Evolutionary conservation across 2,113 vertebrate species (phyloP), one percentile per base, ranked within the genome.

Genomic region (Phyllopteryx taeniolatus): DNA sequence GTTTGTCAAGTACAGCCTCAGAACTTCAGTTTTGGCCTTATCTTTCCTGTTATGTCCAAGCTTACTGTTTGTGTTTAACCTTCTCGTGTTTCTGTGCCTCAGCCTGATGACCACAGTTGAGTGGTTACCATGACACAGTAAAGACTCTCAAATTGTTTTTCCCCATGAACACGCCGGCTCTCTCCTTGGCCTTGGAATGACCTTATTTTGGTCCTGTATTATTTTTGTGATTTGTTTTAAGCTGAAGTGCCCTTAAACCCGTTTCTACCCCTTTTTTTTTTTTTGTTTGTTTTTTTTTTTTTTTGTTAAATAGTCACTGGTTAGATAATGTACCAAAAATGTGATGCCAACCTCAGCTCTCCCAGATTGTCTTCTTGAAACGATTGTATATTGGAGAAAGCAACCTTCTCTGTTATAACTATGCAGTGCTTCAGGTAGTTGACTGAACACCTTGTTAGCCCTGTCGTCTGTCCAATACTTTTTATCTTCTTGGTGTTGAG

Each of bases 181-280:
- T 51, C 49, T 17, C 17, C 49, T 51, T 7, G 49, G 49, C 49
- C 17, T 51, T 17, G 47, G 46, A 6, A 17, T 51, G 49, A 51
- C 49, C 49, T 85, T 70, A 20, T 72, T 77, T 54, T 72, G 42
- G 46, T 68, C 68, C 70, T 72, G 46, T 57, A 51, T 2, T 46
- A 9, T 66, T 69, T 74, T 56, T 64, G 63, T 65, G 73, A 80
- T 73, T 54, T 15, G 31, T 84, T 77, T n/a, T 64, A 62, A 77
- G 74, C 74, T 70, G 44, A 90, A 91, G 86, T 91, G 88, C 83
- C 88, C 87, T 88, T 91, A 87, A 22, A 67, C 19, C 53, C 49
- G 33, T 31, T 61, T 51, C 46, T 79, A 63, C 64, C 2, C 10
- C 67, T 65, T 19, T 33, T 53, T 19, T 4, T 53, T 53, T 15